Base-by-base conservation (phyloP, 2,113 vertebrate genomes). In the Oostethus manadensis region DNA sequence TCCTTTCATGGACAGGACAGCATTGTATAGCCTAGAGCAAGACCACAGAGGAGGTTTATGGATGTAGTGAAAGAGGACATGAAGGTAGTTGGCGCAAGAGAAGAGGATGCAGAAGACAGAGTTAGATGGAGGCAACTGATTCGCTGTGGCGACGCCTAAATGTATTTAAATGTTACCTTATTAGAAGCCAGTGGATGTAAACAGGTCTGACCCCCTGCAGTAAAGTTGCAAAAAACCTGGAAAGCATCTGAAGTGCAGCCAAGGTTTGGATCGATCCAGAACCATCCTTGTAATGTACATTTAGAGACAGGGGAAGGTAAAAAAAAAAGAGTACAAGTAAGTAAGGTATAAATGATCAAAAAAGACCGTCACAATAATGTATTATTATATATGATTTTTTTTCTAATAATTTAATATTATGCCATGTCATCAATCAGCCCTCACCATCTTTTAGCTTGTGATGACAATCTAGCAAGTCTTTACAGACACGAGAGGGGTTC, bases 181-280 rank as follows among this genome's bases (percentile, higher is more conserved):
- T 94, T 85, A n/a, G 90, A 79, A 62, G 90, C 89, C 48, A 92
- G 51, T 1, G 97, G 95, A 10, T 89, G 86, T 83, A 99, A 83
- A 78, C 97, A 99, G 0, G 96, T 97, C 84, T 98, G 94, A 45
- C 97, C 97, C n/a, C 95, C 96, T 54, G 94, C 93, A 60, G 90
- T 98, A 64, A 99, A 99, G 81, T 99, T 99, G 80, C 97, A 99
- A 84, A 94, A 99, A 75, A 96, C 97, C 72, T 96, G 90, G 80
- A 99, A 93, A 60, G 95, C 93, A 84, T 99, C 97, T 60, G 96
- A 96, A 57, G 91, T 88, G 70, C 96, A 99, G 59, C 97, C 97
- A 50, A 98, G 86, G 86, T 99, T 98, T 69, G 97, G 97, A 84
- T 99, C 97, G 70, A 98, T 90, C 97, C 97, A 99, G 86, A 94